Base-by-base conservation (phyloP, 1,140 invertebrate genomes). In the Hypsibius dujardini region DNA sequence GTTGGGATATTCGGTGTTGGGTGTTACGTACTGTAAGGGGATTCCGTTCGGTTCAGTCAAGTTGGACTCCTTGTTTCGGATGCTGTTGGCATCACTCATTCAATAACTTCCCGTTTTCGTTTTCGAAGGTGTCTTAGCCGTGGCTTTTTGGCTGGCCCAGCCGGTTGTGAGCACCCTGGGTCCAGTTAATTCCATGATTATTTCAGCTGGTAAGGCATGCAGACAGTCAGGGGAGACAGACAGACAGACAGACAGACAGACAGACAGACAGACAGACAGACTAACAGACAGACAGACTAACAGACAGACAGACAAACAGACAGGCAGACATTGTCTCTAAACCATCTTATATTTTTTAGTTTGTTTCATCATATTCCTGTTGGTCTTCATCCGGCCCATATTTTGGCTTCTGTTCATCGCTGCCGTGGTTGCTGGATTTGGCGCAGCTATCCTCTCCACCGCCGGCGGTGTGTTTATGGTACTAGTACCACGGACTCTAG, bases 391-490 rank as follows among this genome's bases (percentile, higher is more conserved):
- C 12, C 62, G 62, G 3, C 62, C 62, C 3, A 3, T 67, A 15
- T 7, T 67, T 3, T 12, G 12, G 12, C 62, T 67, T 15, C 12
- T 67, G 12, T 15, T 67, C 62, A 67, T 67, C 42, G 62, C 62
- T 12, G 62, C 62, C 12, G 42, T 67, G 12, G 42, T 67, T 15
- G 62, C 62, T 12, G 62, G 62, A 67, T 67, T 67, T 67, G 62
- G 62, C 12, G 12, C 62, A 42, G 62, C 62, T 67, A 7, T 67
- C 3, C 62, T 67, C 12, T 67, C 62, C 62, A 67, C 62, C 7
- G 62, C 62, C 42, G 62, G 62, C 12, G 62, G 62, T 7, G 62
- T 67, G 62, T 67, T 67, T 42, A 67, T 67, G 62, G 62, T 42
- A 56, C 7, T 15, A 15, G 62, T 67, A 15, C 45, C 62, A 67